phyloP scores from a whole-genome alignment of 2,113 vertebrate genomes.

The Dipodomys ordii region DNA sequence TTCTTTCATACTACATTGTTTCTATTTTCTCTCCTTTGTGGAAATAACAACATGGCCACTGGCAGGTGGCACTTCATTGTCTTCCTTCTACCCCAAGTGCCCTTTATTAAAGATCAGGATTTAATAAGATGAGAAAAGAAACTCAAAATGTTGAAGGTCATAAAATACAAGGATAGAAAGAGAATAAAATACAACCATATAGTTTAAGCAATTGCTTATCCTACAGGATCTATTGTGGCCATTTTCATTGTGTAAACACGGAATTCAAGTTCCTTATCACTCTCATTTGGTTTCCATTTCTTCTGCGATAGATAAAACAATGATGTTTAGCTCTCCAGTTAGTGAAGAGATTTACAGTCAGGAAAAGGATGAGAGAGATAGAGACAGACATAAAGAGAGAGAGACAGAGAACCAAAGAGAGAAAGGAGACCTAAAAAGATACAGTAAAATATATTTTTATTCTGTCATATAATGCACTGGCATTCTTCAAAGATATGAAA shows the following conservation, averaged over 20 bases:
- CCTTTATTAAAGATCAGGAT: background rate
- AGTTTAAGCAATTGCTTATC: background rate
- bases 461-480: no score
- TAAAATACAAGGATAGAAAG: background rate
- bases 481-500: no score
- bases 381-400: no score
- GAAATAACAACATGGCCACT: background rate
- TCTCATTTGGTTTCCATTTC: background rate
- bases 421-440: background rate
- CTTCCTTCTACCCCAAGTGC: accelerated
- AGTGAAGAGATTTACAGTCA: background rate
- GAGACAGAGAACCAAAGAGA: no score
- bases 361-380: background rate
- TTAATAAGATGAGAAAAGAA: background rate
- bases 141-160: background rate
- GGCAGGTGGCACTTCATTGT: background rate
- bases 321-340: background rate
- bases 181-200: background rate
- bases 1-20: background rate
- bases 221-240: background rate
- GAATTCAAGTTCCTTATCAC: background rate
- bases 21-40: background rate
- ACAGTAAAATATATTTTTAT: background rate
- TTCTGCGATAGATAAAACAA: background rate
- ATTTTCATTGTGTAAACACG: background rate